Base-by-base conservation (phyloP, 1,140 invertebrate species). In the Heliothis subflexa region DNA sequence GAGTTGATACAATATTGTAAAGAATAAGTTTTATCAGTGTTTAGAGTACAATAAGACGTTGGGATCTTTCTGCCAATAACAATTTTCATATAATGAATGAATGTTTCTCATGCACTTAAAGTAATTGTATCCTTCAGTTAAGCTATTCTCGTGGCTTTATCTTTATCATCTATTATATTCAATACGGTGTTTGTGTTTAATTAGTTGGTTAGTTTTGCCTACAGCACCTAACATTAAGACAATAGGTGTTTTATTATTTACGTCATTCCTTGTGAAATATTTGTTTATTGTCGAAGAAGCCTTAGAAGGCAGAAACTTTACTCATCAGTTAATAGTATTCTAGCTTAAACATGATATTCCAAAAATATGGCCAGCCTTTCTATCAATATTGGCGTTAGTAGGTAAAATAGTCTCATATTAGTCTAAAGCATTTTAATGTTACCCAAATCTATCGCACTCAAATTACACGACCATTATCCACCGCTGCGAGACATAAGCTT, bases 141-240 rank as follows among this genome's bases (percentile, higher is more conserved):
- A 40, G 13, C 57, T 75, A 75, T 25, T 25, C 59, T 52, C 64
- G 18, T 49, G 25, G 14, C 55, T 55, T 61, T 75, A 72, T 75
- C 57, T 75, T 49, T 50, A 40, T 28, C 47, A 64, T 75, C 59
- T 62, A 12, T 71, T 55, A 71, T 11, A 47, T 73, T 61, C 54
- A 55, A 57, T 73, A 16, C 3, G 16, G 2, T 14, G 71, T 59
- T 59, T 47, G 40, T 49, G 18, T 28, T 28, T 33, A 59, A 73
- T 57, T 59, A 59, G 59, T 73, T 73, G n/a, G 40, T 73, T 52
- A 21, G 45, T 59, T 14, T 13, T 47, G 45, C 18, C 21, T 59
- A 59, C 50, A 55, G 50, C 11, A 40, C 54, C 54, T 25, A 52
- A 25, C 16, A 0, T 28, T 47, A 66, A 47, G 40, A 66, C 62